Conservation (phyloP, 2,113 vertebrate genomes). For the Chloroceryle aenea region DNA sequence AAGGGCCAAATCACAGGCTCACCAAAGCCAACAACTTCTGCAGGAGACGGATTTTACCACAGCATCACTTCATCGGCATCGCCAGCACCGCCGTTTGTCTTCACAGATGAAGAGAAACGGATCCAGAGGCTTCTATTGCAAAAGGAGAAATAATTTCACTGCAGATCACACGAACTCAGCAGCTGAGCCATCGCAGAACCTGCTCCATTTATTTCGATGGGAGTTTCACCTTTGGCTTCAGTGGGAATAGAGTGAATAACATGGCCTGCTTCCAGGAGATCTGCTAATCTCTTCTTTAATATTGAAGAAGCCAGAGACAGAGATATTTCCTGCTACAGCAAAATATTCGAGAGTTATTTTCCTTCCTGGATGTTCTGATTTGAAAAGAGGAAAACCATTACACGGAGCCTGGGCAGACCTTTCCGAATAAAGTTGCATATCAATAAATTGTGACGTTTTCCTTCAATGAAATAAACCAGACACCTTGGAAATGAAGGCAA, state of each 20-base stretch:
- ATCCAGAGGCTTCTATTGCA: constrained; percentile 22
- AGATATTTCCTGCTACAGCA: constrained; percentile 47
- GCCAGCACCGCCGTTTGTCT: background rate
- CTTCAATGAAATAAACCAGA: constrained; percentile 54
- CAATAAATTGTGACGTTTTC: constrained; percentile 22
- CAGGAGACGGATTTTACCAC: constrained; percentile 1
- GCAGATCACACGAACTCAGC: background rate
- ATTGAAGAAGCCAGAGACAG: constrained; percentile 48
- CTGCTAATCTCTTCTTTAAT: constrained; percentile 63
- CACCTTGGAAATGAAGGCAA: constrained; percentile 37
- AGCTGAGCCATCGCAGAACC: background rate
- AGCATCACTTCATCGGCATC: background rate
- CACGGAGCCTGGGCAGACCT: constrained; percentile 9
- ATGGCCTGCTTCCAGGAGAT: constrained; percentile 45
- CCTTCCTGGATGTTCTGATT: constrained; percentile 42
- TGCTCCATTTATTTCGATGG: constrained; percentile 26
- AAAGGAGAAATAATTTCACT: constrained; percentile 20
- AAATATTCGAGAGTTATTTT: constrained; percentile 48
- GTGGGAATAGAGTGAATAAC: constrained; percentile 26
- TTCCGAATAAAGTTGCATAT: background rate
- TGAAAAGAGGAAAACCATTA: constrained; percentile 37
- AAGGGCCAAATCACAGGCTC: background rate
- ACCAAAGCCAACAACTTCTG: background rate
- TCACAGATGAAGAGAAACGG: background rate
- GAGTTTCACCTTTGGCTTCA: constrained; percentile 52